Conservation (phyloP, 2,888 invertebrate species). For the Netelia fuscicornis region DNA sequence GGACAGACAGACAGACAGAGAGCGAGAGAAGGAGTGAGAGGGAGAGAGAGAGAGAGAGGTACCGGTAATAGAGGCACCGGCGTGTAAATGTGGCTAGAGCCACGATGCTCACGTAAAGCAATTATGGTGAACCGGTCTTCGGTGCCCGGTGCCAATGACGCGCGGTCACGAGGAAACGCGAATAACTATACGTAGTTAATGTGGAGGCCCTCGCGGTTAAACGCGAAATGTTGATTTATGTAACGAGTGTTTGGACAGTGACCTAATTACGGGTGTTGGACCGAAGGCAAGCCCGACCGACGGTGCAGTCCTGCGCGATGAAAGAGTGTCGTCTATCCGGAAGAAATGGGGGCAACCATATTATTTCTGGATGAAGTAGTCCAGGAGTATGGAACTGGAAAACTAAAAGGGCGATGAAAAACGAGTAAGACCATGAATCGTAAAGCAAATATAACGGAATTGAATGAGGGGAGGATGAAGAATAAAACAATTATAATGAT, state of each 20-base stretch:
- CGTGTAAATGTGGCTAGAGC: conserved; percentile 12
- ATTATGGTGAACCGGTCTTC: conserved; percentile 70
- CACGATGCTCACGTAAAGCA: conserved; percentile 75
- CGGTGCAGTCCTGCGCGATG: not conserved
- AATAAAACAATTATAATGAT: not conserved
- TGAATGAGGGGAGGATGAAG: not conserved
- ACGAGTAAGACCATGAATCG: not conserved
- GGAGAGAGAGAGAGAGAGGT: not conserved
- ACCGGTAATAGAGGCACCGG: not conserved
- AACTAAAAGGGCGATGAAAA: not conserved
- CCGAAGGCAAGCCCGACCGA: not conserved
- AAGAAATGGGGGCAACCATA: not conserved
- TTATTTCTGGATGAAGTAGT: not conserved
- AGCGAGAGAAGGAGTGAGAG: no score
- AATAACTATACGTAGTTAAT: conserved; percentile 60
- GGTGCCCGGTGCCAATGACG: conserved; percentile 10
- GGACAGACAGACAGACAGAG: not conserved
- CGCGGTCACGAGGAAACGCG: conserved; percentile 58
- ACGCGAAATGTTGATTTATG: conserved; percentile 73
- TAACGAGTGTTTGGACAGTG: conserved; percentile 62
- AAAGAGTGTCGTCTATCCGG: not conserved
- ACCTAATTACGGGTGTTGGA: conserved; percentile 8
- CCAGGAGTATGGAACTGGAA: not conserved
- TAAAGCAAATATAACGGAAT: not conserved
- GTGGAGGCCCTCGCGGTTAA: conserved; percentile 17